These are phyloP conservation scores for Chrysochloris asiatica DNA, from an alignment of 2,113 vertebrate species.

Conservation along the genomic window DNA sequence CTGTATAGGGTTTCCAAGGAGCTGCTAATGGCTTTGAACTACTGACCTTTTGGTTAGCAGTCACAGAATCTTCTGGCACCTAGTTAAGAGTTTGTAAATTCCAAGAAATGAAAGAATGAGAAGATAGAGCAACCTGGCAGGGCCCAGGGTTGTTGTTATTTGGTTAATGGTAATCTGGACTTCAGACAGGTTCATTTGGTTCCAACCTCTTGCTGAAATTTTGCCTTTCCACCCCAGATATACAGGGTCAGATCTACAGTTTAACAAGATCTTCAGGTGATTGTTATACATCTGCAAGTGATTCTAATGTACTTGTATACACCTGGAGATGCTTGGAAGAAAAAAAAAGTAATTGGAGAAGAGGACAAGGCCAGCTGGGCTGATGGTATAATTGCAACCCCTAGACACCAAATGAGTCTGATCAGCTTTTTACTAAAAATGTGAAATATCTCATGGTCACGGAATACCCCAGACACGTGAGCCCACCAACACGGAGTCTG, in stretches of 20 bases:
- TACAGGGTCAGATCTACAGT: too few relatives aligned
- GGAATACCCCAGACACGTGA: slow-evolving; percentile 21
- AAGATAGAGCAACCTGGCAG: neutral
- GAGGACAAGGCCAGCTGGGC: neutral
- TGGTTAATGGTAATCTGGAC: neutral
- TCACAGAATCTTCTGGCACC: neutral
- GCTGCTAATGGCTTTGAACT: too few relatives aligned
- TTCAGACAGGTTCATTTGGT: too few relatives aligned
- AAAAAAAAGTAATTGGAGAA: neutral
- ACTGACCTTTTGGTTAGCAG: too few relatives aligned
- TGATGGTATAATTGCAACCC: neutral
- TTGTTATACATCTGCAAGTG: too few relatives aligned
- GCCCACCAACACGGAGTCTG: neutral
- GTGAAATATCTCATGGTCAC: neutral
- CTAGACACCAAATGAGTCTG: neutral
- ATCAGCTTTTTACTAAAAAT: slow-evolving; percentile 3
- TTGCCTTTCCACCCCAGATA: too few relatives aligned
- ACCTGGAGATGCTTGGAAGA: neutral
- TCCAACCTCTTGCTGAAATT: too few relatives aligned
- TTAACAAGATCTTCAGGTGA: neutral
- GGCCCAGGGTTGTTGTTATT: neutral
- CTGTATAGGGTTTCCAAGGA: too few relatives aligned
- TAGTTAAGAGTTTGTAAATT: neutral
- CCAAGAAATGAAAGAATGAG: neutral
- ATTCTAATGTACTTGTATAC: too few relatives aligned